A percentile compares a stretch with the other conserved stretches of the same genome.
phyloP scores from a whole-genome alignment of 1,140 invertebrate genomes.

The Paramacrobiotus metropolitanus region DNA sequence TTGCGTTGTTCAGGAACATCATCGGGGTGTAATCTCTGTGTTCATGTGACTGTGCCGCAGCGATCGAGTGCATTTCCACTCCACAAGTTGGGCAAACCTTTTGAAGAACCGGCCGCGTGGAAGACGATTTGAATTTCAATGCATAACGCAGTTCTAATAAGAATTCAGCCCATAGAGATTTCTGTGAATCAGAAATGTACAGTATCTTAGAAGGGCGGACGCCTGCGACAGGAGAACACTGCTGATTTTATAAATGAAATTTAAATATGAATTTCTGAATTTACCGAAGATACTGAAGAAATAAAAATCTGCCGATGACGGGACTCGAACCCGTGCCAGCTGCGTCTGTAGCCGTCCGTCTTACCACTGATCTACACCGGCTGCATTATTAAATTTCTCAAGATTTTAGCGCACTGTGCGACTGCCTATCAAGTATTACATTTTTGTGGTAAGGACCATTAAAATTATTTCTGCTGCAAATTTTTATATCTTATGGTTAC shows the following conservation, averaged over 20 bases:
- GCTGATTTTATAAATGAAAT: too few relatives aligned
- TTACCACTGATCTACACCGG: neutral
- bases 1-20: neutral
- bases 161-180: neutral
- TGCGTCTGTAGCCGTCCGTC: neutral
- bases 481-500: neutral
- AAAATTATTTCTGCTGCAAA: too few relatives aligned
- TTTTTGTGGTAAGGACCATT: too few relatives aligned
- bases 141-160: neutral
- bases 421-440: too few relatives aligned
- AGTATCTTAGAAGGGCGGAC: neutral
- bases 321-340: neutral
- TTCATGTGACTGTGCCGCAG: neutral
- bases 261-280: too few relatives aligned
- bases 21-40: constrained; percentile 5
- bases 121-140: neutral
- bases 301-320: too few relatives aligned
- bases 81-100: neutral
- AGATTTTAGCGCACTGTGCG: too few relatives aligned
- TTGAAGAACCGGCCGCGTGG: constrained; percentile 1
- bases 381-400: neutral
- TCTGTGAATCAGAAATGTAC: neutral
- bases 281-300: too few relatives aligned
- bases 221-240: too few relatives aligned
- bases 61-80: neutral